These are phyloP conservation scores for Melipona bicolor DNA, from an alignment of 2,888 invertebrate genomes.

Conservation along the genomic window DNA sequence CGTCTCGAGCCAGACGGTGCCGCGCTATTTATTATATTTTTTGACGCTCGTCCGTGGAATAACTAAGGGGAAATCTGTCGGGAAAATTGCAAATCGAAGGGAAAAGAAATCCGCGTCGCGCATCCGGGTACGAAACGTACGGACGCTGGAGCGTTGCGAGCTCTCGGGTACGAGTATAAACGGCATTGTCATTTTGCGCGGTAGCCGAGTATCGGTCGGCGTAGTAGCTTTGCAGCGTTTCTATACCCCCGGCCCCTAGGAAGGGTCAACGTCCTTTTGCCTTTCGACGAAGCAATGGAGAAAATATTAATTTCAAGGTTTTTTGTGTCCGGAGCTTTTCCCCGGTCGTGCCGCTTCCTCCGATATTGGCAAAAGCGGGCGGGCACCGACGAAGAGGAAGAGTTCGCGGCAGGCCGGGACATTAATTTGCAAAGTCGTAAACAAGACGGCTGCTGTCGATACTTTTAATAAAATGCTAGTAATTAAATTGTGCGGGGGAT, in stretches of 20 bases:
- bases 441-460: constrained; percentile 81
- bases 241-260: constrained; percentile 26
- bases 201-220: constrained; percentile 20
- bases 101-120: constrained; percentile 14
- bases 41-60: constrained; percentile 20
- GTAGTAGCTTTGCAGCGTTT: constrained; percentile 26
- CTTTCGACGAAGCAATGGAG: constrained; percentile 66
- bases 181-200: constrained; percentile 27
- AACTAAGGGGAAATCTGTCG: constrained; percentile 32
- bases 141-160: too few species aligned
- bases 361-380: constrained; percentile 61
- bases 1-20: constrained; percentile 39
- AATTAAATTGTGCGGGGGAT: constrained; percentile 79
- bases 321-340: constrained; percentile 60
- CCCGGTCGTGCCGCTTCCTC: constrained; percentile 25
- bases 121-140: background rate
- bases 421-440: constrained; percentile 82
- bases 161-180: background rate
- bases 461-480: constrained; percentile 83
- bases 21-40: constrained; percentile 30
- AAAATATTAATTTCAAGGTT: constrained; percentile 73
- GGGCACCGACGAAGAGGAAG: constrained; percentile 50
- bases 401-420: constrained; percentile 58
- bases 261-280: constrained; percentile 68
- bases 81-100: constrained; percentile 40